These are phyloP conservation scores for Pterophyllum scalare DNA, from an alignment of 2,113 vertebrate genomes.

Conservation along the genomic window DNA sequence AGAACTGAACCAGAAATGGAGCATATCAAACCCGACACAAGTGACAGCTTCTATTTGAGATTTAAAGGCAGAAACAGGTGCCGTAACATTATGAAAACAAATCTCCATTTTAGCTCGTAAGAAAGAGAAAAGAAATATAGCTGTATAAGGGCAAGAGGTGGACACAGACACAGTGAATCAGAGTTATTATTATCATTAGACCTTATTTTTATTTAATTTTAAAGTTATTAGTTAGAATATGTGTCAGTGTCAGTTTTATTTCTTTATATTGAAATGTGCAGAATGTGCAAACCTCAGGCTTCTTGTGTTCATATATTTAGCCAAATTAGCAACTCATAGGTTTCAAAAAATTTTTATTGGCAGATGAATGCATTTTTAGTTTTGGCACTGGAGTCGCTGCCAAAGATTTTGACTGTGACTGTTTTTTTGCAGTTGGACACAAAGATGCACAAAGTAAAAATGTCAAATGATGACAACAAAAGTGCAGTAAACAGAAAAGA, in stretches of 20 bases:
- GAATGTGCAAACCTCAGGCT: not conserved
- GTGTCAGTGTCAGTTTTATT: too few species aligned
- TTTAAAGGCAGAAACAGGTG: not conserved
- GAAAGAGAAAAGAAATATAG: not conserved
- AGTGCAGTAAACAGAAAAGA: not conserved
- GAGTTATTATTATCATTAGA: not conserved
- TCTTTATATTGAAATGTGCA: too few species aligned
- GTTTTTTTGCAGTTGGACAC: not conserved
- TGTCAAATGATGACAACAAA: not conserved
- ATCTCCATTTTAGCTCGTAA: not conserved
- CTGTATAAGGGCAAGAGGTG: not conserved
- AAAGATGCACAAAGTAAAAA: not conserved
- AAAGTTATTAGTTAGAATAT: too few species aligned
- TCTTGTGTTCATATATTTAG: not conserved
- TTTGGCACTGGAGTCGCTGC: too few species aligned
- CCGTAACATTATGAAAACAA: not conserved
- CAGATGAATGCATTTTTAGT: too few species aligned
- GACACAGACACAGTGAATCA: not conserved
- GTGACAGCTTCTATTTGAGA: slow-evolving; percentile 33
- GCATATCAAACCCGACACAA: slow-evolving; percentile 10
- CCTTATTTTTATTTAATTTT: not conserved
- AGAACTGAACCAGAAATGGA: not conserved
- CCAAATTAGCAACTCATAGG: not conserved
- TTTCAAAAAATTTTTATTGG: not conserved
- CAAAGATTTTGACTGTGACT: not conserved